Evolutionary conservation across 2,888 invertebrate genomes (phyloP).

Genomic region (Phoronis australis): DNA sequence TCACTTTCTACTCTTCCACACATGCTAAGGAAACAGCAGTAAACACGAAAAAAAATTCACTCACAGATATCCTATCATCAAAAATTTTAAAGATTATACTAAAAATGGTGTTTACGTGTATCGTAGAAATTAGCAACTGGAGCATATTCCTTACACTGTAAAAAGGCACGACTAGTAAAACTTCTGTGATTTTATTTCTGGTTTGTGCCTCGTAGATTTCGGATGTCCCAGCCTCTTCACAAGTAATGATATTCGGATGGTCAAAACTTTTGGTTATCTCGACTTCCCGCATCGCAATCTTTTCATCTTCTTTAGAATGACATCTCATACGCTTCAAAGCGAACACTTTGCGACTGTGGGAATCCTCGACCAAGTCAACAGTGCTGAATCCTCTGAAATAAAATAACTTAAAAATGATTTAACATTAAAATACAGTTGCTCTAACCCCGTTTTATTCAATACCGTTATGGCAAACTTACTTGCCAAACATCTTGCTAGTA

Average conservation of each 20-base stretch:
- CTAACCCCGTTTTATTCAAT: too few relatives aligned
- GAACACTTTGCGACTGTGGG: conserved; percentile 62
- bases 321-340: conserved; percentile 78
- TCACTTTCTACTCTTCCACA: too few relatives aligned
- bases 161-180: conserved; percentile 70
- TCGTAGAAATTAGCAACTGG: too few relatives aligned
- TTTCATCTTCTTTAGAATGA: conserved; percentile 71
- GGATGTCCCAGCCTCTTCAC: conserved; percentile 66
- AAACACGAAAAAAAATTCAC: not conserved
- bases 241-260: conserved; percentile 69
- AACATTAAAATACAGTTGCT: too few relatives aligned
- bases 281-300: conserved; percentile 66
- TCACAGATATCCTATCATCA: not conserved
- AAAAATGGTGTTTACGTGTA: too few relatives aligned
- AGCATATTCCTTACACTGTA: conserved; percentile 59
- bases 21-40: not conserved
- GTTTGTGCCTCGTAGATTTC: conserved; percentile 52
- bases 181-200: conserved; percentile 61
- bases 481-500: too few relatives aligned
- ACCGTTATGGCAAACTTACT: too few relatives aligned
- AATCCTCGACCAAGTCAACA: conserved; percentile 71
- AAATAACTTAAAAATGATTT: too few relatives aligned
- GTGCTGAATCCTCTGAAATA: conserved; percentile 70
- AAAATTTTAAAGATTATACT: not conserved
- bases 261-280: conserved; percentile 66